These are phyloP conservation scores for Lepus oiostolus DNA, from an alignment of 2,797 vertebrate genomes.

Conservation along the genomic window DNA sequence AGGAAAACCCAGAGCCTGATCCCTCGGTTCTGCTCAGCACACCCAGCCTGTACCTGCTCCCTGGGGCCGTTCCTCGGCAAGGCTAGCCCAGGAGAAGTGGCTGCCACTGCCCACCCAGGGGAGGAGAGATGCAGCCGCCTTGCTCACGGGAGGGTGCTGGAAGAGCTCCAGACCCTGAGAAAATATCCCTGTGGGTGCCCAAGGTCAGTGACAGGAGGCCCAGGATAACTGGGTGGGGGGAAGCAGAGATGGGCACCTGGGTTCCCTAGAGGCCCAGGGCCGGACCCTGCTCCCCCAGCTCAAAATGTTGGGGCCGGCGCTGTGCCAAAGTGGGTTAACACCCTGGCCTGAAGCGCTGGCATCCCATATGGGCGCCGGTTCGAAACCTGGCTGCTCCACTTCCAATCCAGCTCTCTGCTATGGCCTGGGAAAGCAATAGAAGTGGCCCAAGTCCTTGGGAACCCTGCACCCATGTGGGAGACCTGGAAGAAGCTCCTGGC, in stretches of 20 bases:
- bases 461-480: no score
- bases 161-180: not conserved
- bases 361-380: no score
- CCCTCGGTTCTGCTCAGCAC: not conserved
- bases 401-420: no score
- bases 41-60: not conserved
- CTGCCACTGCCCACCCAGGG: not conserved
- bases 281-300: not conserved
- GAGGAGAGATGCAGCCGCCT: not conserved
- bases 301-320: not conserved
- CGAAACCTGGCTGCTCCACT: no score
- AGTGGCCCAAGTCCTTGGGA: no score
- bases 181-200: not conserved
- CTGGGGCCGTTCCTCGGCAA: not conserved
- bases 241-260: not conserved
- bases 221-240: not conserved
- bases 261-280: not conserved
- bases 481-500: no score
- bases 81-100: not conserved
- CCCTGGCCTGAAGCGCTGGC: no score
- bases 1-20: not conserved
- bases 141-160: not conserved
- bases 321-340: no score
- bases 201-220: not conserved
- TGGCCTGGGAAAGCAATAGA: no score